Conservation (phyloP, 35 echinoderm and acorn worm genomes). For the Heliocidaris tuberculata region DNA sequence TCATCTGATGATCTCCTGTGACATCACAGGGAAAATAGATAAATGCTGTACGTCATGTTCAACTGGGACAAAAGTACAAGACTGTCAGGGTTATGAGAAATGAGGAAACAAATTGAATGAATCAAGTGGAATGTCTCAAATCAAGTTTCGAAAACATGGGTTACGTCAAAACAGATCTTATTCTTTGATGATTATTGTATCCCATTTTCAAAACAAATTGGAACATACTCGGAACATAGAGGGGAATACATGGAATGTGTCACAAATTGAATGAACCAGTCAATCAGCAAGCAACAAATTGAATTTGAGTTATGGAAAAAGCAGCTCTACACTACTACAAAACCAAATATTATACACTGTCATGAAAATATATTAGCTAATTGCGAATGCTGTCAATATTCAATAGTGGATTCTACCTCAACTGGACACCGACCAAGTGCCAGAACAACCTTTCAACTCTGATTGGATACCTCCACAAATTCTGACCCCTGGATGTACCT, state of each 20-base stretch:
- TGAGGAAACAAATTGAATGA: neutral
- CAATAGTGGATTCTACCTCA: too few relatives aligned
- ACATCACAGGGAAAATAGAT: neutral
- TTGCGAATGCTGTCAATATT: too few relatives aligned
- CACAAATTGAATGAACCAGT: neutral
- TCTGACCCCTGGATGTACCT: neutral
- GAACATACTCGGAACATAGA: neutral
- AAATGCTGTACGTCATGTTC: neutral
- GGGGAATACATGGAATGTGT: neutral
- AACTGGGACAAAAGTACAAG: neutral
- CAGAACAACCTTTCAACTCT: neutral
- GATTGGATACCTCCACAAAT: too few relatives aligned
- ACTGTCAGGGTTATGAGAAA: neutral
- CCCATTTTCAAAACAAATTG: neutral
- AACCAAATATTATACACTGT: too few relatives aligned
- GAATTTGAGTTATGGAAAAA: neutral
- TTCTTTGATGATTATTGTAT: neutral
- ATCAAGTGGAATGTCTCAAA: neutral
- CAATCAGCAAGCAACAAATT: neutral
- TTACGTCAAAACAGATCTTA: neutral
- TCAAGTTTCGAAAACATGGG: neutral
- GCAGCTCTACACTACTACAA: too few relatives aligned
- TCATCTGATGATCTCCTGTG: constrained; percentile 1
- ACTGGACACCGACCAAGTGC: too few relatives aligned
- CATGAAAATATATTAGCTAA: too few relatives aligned